These are phyloP conservation scores for Calameuta filiformis DNA, from an alignment of 2,888 invertebrate genomes.

Conservation along the genomic window DNA sequence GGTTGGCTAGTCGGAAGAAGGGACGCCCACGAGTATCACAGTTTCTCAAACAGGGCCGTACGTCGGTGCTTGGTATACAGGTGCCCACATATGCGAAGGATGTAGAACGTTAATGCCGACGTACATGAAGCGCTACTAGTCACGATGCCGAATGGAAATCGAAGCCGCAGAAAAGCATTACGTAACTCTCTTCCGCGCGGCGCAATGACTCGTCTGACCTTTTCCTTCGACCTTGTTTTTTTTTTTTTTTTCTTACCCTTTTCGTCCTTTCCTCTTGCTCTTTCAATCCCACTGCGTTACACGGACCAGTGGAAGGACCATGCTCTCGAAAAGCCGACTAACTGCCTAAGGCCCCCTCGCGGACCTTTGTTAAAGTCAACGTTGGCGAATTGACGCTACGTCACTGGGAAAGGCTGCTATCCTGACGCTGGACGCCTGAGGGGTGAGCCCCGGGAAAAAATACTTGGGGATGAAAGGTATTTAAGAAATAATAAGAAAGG, in stretches of 20 bases:
- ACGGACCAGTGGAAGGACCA: not conserved
- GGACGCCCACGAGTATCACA: not conserved
- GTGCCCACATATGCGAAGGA: not conserved
- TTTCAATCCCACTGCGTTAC: not conserved
- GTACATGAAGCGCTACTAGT: not conserved
- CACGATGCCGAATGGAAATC: conserved; percentile 12
- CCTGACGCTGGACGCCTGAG: not conserved
- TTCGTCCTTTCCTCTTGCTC: not conserved
- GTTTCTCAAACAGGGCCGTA: not conserved
- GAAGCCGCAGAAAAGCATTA: conserved; percentile 26
- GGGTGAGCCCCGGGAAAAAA: not conserved
- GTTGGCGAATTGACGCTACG: not conserved
- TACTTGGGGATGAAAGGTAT: not conserved
- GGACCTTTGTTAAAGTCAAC: not conserved
- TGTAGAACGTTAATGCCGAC: not conserved
- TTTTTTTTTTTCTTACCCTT: not conserved
- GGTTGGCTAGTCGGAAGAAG: not conserved
- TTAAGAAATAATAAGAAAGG: not conserved
- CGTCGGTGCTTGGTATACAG: not conserved
- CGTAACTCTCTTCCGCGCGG: conserved; percentile 13
- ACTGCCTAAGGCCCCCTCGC: not conserved
- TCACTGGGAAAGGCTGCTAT: not conserved
- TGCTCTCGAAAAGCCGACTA: not conserved
- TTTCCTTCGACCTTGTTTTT: not conserved
- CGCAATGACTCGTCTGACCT: not conserved